Evolutionary conservation across 1,140 invertebrate species (phyloP).

Genomic region (Ridgeia piscesae): DNA sequence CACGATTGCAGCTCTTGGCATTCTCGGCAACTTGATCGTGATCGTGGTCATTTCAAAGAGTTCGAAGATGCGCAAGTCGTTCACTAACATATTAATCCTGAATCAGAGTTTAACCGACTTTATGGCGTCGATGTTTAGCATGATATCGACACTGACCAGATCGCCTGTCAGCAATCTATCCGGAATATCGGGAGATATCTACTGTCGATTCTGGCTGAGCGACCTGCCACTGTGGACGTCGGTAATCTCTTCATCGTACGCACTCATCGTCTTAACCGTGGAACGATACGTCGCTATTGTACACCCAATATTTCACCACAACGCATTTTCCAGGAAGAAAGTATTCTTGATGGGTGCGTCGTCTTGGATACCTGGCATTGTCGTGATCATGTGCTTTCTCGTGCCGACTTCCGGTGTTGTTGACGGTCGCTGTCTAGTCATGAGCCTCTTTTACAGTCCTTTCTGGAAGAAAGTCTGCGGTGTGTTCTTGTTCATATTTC

Average conservation of each 20-base stretch:
- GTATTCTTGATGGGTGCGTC: background rate
- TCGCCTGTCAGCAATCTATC: background rate
- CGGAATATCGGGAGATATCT: background rate
- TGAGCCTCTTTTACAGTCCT: constrained; percentile 3
- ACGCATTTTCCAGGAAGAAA: background rate
- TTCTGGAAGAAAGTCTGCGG: background rate
- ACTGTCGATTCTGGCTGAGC: constrained; percentile 24
- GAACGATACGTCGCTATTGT: constrained; percentile 28
- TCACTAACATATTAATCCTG: constrained; percentile 11
- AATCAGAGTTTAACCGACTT: constrained; percentile 23
- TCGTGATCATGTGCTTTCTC: background rate
- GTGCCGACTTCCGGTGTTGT: constrained; percentile 19
- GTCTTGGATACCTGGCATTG: constrained; percentile 16
- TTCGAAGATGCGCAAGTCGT: constrained; percentile 18
- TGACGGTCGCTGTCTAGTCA: constrained; percentile 17
- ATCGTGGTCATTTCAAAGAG: constrained; percentile 19
- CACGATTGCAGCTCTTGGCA: background rate
- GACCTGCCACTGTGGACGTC: constrained; percentile 24
- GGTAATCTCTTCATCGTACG: constrained; percentile 22
- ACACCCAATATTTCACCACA: constrained; percentile 30
- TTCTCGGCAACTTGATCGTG: constrained; percentile 19
- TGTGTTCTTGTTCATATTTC: constrained; percentile 19
- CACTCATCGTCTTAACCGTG: constrained; percentile 21
- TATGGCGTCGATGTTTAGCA: constrained; percentile 19
- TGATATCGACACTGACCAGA: constrained; percentile 17